phyloP scores from a whole-genome alignment of 2,888 invertebrate genomes.

The Adelphocoris suturalis region DNA sequence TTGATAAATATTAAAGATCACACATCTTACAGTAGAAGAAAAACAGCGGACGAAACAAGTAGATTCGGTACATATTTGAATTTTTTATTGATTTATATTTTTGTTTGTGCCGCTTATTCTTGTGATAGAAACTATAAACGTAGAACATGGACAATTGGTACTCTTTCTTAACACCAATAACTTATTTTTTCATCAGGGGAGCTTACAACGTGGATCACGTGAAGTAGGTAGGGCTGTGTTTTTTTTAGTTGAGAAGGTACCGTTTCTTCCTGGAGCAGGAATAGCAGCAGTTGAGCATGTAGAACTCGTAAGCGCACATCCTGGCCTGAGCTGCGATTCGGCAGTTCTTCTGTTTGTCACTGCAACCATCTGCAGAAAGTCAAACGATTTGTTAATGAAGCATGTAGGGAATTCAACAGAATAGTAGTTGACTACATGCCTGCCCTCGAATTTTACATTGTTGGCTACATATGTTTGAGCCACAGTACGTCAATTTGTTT shows the following conservation, averaged over 20 bases:
- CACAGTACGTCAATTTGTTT: too few species aligned
- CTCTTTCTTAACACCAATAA: background rate
- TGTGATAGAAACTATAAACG: background rate
- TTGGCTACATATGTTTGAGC: too few species aligned
- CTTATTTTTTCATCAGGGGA: background rate
- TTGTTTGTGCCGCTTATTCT: background rate
- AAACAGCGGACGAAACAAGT: background rate
- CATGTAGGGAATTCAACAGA: too few species aligned
- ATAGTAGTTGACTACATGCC: too few species aligned
- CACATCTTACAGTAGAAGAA: background rate
- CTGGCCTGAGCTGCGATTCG: slow-evolving; percentile 55
- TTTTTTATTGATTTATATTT: too few species aligned
- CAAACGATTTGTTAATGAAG: background rate
- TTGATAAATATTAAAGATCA: slow-evolving; percentile 27
- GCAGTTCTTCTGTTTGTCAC: slow-evolving; percentile 58
- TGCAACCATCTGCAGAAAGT: slow-evolving; percentile 49
- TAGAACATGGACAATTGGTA: background rate
- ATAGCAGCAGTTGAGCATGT: slow-evolving; percentile 47
- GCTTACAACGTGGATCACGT: background rate
- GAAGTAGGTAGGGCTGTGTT: background rate
- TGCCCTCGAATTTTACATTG: too few species aligned
- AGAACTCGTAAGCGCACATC: slow-evolving; percentile 58
- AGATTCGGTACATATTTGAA: too few species aligned
- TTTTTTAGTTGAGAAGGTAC: slow-evolving; percentile 17
- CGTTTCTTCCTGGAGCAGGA: slow-evolving; percentile 48